Base-by-base conservation (phyloP, 2,113 vertebrate genomes). In the Psittacus erithacus region DNA sequence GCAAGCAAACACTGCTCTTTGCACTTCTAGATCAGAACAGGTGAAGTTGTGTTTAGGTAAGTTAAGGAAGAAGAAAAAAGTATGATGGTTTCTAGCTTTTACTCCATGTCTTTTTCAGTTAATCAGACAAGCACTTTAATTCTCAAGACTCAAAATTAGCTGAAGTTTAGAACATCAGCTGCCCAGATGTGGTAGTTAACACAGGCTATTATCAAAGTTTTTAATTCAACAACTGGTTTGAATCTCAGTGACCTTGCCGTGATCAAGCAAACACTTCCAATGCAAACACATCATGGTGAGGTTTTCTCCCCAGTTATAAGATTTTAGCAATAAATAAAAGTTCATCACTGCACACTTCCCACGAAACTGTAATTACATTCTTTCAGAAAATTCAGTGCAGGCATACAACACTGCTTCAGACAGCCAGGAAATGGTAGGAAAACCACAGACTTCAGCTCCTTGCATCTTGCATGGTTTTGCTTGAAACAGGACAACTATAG, bases 151-250 rank as follows among this genome's bases (percentile, higher is more conserved):
- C 46, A 84, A 50, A 83, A 78, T 11, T 10, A 77, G 13, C 12
- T 49, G 23, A 77, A 27, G 19, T 49, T 88, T 49, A 49, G 11
- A 70, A 57, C 23, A 35, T 7, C 76, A 79, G 27, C 39, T 47
- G 8, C 13, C 33, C 39, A 47, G 28, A 39, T 1, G 0, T 13
- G 16, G 11, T 13, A 38, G 4, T 8, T 23, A 55, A 55, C 20
- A 60, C 3, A 79, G 69, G 14, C 27, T 17, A 43, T 64, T 67
- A 27, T 17, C 31, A 67, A 76, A 84, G 33, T 52, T 64, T 17
- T 18, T 50, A n/a, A 9, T 3, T 2, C 1, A 50, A n/a, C 22
- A 49, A 31, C 16, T 23, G 14, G 7, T 47, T 90, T 47, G 17
- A 60, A 57, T 35, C 41, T 60, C 47, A 55, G 17, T 38, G 31